Evolutionary conservation across 2,797 vertebrate genomes (phyloP), one percentile per base, ranked within the genome.

Genomic region (Muraenolepis orangiensis): DNA sequence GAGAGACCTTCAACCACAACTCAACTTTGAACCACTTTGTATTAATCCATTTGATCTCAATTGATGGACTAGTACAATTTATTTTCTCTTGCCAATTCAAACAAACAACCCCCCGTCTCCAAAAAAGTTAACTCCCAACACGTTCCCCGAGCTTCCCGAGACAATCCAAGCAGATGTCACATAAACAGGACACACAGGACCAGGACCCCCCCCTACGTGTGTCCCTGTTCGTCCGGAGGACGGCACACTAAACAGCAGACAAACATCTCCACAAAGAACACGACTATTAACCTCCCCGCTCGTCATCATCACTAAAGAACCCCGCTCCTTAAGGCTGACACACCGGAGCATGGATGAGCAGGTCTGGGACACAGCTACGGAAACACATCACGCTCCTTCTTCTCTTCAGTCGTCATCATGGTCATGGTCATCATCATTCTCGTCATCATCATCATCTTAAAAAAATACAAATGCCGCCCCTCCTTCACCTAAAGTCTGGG

Each of bases 391-490:
- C 84, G 74, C 76, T 72, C 82, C 76, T 73, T 72, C 78, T n/a
- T 38, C 80, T 29, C 23, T 1, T 26, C n/a, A n/a, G 8, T 71
- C 23, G 10, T 72, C 71, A 31, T 64, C 29, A 81, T 85, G 88
- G 7, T 57, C 28, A n/a, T 31, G 29, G 10, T 61, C 31, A 14
- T 66, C 32, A 2, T 66, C 32, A 4, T 34, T 57, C 12, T 36
- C 31, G 7, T 34, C 30, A 12, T 72, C n/a, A 7, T 72, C 72
- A 11, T 66, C 51, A 84, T 86, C 89, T 93, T 93, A 92, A 87
- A 92, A 94, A 93, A 90, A 93, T 92, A 93, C 90, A 87, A 93
- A 89, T 80, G 75, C 86, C 71, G 61, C 77, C 87, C 84, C 82
- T 89, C 85, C 80, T 78, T 88, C 76, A 88, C 85, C 69, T 86